Conservation (phyloP, 64 coral and sea anemone species). For the Montipora cactus region DNA sequence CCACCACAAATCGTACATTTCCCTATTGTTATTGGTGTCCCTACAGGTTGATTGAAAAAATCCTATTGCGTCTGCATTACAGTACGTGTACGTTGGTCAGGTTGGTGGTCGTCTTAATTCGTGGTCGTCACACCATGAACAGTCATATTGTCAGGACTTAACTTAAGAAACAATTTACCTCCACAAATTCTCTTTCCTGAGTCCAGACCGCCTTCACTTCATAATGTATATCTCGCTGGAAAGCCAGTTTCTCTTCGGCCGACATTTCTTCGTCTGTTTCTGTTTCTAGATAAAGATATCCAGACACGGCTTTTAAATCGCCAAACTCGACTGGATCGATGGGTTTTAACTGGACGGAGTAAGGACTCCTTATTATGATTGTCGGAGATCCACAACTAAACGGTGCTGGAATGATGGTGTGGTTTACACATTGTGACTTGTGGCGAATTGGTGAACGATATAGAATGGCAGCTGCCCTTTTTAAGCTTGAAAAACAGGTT, state of each 20-base stretch:
- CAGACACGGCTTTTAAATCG: not conserved
- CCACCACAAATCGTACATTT: too few species aligned
- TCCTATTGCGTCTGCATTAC: too few species aligned
- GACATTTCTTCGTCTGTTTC: not conserved
- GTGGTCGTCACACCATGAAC: too few species aligned
- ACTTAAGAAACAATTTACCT: not conserved
- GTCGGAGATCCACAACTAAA: not conserved
- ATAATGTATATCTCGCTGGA: constrained; percentile 15
- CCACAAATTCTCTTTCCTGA: not conserved
- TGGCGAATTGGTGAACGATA: constrained; percentile 1
- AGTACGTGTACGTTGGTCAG: too few species aligned
- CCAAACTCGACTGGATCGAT: constrained; percentile 46
- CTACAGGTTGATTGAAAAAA: too few species aligned
- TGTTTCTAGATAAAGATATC: constrained; percentile 27
- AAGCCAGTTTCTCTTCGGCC: not conserved
- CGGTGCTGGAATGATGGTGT: not conserved
- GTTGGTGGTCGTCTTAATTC: too few species aligned
- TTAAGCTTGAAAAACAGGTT: not conserved
- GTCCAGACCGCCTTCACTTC: not conserved
- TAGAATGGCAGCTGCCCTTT: not conserved
- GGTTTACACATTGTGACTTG: constrained; percentile 7
- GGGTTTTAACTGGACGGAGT: constrained; percentile 39
- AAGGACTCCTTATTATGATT: constrained; percentile 38
- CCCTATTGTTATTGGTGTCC: too few species aligned
- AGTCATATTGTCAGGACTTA: too few species aligned